phyloP scores from a whole-genome alignment of 2,797 vertebrate genomes.

The Rhinichthys osculus region DNA sequence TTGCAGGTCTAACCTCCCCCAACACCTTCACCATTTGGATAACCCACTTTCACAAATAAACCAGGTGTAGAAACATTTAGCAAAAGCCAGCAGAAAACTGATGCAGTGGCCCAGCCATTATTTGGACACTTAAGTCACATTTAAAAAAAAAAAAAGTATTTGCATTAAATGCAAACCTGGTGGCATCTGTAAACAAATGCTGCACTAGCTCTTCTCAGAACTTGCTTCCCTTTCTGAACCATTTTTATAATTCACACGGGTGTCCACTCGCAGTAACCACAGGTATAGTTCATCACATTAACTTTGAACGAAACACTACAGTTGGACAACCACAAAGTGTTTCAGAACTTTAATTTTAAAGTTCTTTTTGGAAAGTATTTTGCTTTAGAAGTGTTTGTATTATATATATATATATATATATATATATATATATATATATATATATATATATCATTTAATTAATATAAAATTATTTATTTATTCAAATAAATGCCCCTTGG shows the following conservation, averaged over 20 bases:
- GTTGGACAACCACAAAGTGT: neutral
- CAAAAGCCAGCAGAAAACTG: neutral
- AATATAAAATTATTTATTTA: too few relatives aligned
- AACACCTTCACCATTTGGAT: neutral
- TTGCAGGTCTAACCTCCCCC: neutral
- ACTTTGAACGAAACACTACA: neutral
- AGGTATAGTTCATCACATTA: neutral
- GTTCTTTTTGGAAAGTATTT: neutral
- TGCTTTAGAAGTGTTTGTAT: neutral
- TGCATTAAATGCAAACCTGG: conserved; percentile 22
- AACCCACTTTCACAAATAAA: neutral
- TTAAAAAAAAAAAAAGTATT: neutral
- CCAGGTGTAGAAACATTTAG: neutral
- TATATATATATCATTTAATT: too few relatives aligned
- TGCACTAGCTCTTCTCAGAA: conserved; percentile 10
- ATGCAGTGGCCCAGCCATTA: neutral
- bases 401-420: too few relatives aligned
- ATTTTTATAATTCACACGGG: neutral
- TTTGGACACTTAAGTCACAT: neutral
- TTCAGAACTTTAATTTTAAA: neutral
- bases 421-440: too few relatives aligned
- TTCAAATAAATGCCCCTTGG: neutral
- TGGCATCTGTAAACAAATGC: neutral
- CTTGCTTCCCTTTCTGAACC: neutral
- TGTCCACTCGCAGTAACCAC: neutral